Evolutionary conservation across 2,797 vertebrate species (phyloP).

Genomic region (Onychomys leucogaster): DNA sequence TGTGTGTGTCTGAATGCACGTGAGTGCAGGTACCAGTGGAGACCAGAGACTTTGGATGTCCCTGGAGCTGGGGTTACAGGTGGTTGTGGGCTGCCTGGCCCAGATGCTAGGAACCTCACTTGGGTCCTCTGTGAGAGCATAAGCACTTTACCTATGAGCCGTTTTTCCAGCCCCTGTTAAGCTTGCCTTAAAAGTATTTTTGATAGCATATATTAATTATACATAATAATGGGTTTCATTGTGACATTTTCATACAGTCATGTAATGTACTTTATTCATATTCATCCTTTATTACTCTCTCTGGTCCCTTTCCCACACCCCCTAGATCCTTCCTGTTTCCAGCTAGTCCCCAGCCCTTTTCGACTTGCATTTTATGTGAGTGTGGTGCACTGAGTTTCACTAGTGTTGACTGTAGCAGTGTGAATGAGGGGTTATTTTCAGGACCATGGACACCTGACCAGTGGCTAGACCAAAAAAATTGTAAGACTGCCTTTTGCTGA

Average conservation of each 20-base stretch:
- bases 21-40: neutral
- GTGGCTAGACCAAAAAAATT: neutral
- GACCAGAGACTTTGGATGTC: neutral
- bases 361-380: neutral
- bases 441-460: neutral
- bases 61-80: neutral
- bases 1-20: neutral
- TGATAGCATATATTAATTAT: neutral
- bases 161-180: neutral
- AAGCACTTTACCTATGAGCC: neutral
- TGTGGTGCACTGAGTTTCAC: neutral
- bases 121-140: neutral
- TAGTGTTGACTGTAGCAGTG: neutral
- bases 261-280: neutral
- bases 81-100: neutral
- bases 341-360: neutral
- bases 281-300: neutral
- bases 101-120: neutral
- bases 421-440: neutral
- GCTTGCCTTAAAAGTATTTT: neutral
- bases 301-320: neutral
- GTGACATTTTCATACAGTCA: neutral
- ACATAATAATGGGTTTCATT: neutral
- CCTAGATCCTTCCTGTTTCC: neutral
- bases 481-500: neutral